Evolutionary conservation across 1,140 invertebrate genomes (phyloP).

Genomic region (Drosophila sp.): DNA sequence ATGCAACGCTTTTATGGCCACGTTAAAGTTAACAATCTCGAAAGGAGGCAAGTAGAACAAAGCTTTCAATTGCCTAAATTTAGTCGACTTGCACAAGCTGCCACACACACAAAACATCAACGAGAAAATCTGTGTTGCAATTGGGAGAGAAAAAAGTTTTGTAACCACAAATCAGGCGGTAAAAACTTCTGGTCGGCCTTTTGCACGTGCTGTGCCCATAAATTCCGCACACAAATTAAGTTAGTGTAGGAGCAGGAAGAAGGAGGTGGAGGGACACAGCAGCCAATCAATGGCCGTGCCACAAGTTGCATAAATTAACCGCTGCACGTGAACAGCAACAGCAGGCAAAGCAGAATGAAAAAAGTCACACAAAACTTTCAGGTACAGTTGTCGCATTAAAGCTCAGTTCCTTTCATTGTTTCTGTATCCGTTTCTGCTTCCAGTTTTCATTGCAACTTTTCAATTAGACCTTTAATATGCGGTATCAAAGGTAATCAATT

Average conservation of each 20-base stretch:
- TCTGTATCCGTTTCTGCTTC: neutral
- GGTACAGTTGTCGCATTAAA: constrained; percentile 67
- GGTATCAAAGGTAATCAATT: constrained; percentile 30
- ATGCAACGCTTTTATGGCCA: constrained; percentile 61
- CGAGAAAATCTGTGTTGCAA: constrained; percentile 53
- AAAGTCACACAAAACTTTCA: constrained; percentile 51
- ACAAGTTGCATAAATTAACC: constrained; percentile 80
- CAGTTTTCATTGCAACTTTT: constrained; percentile 53
- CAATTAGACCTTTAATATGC: constrained; percentile 49
- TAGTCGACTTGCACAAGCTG: constrained; percentile 58
- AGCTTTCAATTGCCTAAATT: constrained; percentile 71
- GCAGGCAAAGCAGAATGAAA: constrained; percentile 1
- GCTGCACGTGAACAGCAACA: constrained; percentile 64
- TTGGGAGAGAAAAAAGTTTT: constrained; percentile 57
- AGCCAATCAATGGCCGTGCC: constrained; percentile 74
- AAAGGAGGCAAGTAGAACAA: constrained; percentile 43
- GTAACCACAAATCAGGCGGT: constrained; percentile 80
- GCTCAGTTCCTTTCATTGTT: constrained; percentile 29
- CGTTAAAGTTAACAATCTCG: constrained; percentile 71
- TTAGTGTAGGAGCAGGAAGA: constrained; percentile 13
- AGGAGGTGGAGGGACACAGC: constrained; percentile 5
- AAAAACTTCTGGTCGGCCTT: constrained; percentile 63
- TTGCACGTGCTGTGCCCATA: constrained; percentile 78
- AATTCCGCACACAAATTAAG: constrained; percentile 76
- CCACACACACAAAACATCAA: constrained; percentile 34